Evolutionary conservation across 2,113 vertebrate genomes (phyloP).

Genomic region (Oryzias melastigma): DNA sequence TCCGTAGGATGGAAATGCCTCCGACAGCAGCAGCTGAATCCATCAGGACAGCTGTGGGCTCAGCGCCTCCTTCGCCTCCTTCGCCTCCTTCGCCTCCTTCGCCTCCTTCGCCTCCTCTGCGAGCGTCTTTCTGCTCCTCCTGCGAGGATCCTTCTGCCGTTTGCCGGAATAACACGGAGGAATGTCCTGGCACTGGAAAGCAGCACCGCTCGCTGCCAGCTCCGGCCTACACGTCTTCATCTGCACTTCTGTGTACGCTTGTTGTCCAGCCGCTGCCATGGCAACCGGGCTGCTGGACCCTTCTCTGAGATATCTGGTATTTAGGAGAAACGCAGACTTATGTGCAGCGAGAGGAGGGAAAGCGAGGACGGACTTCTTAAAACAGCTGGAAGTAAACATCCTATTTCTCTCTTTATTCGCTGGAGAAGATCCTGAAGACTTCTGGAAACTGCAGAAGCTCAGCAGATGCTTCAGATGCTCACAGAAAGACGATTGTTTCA

Average conservation of each 20-base stretch:
- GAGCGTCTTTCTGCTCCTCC: conserved; percentile 8
- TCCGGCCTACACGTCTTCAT: conserved; percentile 48
- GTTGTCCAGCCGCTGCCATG: conserved; percentile 62
- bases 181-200: conserved; percentile 50
- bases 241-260: conserved; percentile 63
- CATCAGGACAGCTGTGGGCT: conserved; percentile 3
- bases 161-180: conserved; percentile 38
- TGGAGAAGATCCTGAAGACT: too few species aligned
- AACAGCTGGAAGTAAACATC: too few species aligned
- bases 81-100: not conserved
- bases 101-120: not conserved
- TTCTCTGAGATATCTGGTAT: conserved; percentile 42
- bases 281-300: conserved; percentile 43
- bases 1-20: too few species aligned
- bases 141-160: conserved; percentile 13
- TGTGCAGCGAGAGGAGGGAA: conserved; percentile 18
- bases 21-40: conserved; percentile 15
- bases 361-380: not conserved
- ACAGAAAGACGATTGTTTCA: too few species aligned
- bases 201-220: conserved; percentile 22
- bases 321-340: conserved; percentile 17
- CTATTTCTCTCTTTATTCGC: too few species aligned
- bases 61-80: not conserved
- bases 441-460: too few species aligned
- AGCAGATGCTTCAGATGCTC: too few species aligned